Conservation (phyloP, 2,113 vertebrate genomes). For the Hyla sarda region DNA sequence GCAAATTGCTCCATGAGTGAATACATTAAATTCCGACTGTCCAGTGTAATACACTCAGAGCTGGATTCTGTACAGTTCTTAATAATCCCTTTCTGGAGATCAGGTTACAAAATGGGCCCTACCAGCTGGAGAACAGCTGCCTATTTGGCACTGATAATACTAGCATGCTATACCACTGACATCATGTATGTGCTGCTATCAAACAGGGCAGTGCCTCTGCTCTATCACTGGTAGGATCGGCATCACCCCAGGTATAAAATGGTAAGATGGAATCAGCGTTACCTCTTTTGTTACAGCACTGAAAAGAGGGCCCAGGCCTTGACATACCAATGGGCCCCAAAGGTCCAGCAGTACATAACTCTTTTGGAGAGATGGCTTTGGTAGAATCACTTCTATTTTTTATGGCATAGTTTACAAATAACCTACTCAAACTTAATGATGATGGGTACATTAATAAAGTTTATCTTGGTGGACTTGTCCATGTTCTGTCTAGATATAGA, state of each 20-base stretch:
- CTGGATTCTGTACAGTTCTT: not conserved
- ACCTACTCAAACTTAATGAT: too few species aligned
- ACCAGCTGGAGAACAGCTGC: conserved; percentile 50
- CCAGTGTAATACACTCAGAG: not conserved
- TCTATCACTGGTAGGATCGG: not conserved
- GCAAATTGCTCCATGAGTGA: not conserved
- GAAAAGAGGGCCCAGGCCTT: too few species aligned
- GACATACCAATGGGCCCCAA: too few species aligned
- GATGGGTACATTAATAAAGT: too few species aligned
- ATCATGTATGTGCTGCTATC: too few species aligned
- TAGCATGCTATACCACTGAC: conserved; percentile 44
- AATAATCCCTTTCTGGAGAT: conserved; percentile 19
- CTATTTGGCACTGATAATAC: conserved; percentile 4
- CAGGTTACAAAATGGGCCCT: conserved; percentile 10
- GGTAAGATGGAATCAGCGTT: not conserved
- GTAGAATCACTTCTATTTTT: too few species aligned
- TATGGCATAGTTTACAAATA: too few species aligned
- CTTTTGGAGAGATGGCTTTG: too few species aligned
- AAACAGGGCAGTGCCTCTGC: too few species aligned
- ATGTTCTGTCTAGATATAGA: too few species aligned
- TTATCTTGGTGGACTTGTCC: too few species aligned
- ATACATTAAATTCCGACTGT: not conserved
- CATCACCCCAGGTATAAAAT: not conserved
- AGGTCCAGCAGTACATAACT: too few species aligned
- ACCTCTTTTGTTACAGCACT: not conserved